phyloP scores from a whole-genome alignment of 1,140 invertebrate species.

The Brachionus asplanchnoidis region DNA sequence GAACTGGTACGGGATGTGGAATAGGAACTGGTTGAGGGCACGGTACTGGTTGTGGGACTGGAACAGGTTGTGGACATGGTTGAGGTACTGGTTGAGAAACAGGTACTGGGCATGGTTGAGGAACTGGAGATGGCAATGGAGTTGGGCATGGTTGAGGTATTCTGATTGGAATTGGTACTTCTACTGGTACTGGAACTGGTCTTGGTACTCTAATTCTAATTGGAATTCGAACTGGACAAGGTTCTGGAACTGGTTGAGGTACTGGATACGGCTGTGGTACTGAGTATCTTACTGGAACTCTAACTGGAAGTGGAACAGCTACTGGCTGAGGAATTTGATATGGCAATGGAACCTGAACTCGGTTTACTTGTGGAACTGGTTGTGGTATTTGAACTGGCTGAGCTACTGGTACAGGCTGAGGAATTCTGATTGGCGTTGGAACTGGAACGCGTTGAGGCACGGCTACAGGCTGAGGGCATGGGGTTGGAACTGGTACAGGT shows the following conservation, averaged over 20 bases:
- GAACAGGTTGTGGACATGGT: conserved; percentile 2
- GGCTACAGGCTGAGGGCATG: not conserved
- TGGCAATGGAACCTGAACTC: not conserved
- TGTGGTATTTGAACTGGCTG: not conserved
- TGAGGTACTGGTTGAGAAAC: not conserved
- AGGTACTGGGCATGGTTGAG: not conserved
- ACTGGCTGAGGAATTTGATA: not conserved
- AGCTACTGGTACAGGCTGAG: not conserved
- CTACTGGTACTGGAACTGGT: not conserved
- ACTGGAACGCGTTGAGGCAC: not conserved
- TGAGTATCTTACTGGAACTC: not conserved
- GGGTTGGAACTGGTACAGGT: not conserved
- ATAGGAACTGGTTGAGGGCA: not conserved
- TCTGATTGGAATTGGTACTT: not conserved
- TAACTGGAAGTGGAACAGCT: not conserved
- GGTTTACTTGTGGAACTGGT: not conserved
- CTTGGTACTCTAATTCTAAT: not conserved
- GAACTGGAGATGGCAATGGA: not conserved
- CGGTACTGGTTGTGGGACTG: not conserved
- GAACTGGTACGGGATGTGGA: not conserved
- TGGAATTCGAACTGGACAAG: not conserved
- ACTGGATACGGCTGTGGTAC: not conserved
- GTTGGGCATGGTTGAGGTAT: not conserved
- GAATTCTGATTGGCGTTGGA: not conserved
- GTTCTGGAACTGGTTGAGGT: not conserved